A percentile compares a stretch with the other conserved stretches of the same genome.
Evolutionary conservation across 2,888 invertebrate species (phyloP).

Genomic region (Sclerodermus sp.): DNA sequence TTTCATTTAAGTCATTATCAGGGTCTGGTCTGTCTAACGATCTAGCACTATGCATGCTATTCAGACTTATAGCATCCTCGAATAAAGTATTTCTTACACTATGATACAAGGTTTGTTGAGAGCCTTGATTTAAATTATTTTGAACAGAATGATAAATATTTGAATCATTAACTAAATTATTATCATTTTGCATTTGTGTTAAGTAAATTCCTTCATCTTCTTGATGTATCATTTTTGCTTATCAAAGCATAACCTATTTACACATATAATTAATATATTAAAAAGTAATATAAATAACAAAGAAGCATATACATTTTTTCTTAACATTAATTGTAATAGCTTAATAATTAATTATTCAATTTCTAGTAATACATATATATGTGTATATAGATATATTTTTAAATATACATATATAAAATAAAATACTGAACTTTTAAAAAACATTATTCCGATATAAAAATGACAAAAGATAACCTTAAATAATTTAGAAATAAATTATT

Average conservation of each 20-base stretch:
- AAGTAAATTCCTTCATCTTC: neutral
- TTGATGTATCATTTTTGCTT: neutral
- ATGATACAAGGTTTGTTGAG: constrained; percentile 39
- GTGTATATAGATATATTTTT: no score
- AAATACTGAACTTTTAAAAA: no score
- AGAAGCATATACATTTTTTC: no score
- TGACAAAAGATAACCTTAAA: no score
- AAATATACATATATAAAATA: no score
- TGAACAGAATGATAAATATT: constrained; percentile 35
- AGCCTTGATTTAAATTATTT: constrained; percentile 30
- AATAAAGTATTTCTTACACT: constrained; percentile 35
- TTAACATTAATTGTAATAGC: no score
- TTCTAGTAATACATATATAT: no score
- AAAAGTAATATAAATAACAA: no score
- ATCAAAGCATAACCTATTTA: no score
- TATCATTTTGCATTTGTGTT: constrained; percentile 8
- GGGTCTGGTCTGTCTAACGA: constrained; percentile 15
- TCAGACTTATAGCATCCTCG: constrained; percentile 34
- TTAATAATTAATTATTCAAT: no score
- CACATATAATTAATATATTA: no score
- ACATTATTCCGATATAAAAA: no score
- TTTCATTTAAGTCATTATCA: constrained; percentile 22
- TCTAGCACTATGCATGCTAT: constrained; percentile 19
- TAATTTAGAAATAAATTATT: neutral
- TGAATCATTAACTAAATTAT: constrained; percentile 19